phyloP scores from a whole-genome alignment of 2,888 invertebrate genomes.

The Lycaena phlaeas region DNA sequence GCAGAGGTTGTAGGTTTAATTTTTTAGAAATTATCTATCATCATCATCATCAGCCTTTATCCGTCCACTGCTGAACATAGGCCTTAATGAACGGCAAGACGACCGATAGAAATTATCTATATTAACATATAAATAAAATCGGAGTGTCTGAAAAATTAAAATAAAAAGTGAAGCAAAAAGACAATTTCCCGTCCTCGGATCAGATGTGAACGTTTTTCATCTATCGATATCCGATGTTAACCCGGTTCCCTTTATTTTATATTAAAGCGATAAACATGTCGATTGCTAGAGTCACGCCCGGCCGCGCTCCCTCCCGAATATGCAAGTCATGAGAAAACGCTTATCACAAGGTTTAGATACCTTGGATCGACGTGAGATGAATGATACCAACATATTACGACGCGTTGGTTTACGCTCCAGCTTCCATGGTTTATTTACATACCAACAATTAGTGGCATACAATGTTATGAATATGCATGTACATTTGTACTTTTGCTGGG shows the following conservation, averaged over 20 bases:
- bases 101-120: no score
- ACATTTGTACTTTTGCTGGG: no score
- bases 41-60: no score
- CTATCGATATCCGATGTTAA: slow-evolving; percentile 48
- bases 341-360: slow-evolving; percentile 60
- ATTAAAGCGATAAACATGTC: slow-evolving; percentile 73
- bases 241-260: slow-evolving; percentile 64
- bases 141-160: no score
- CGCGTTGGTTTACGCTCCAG: slow-evolving; percentile 29
- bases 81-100: no score
- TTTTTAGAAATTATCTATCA: no score
- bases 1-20: no score
- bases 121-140: no score
- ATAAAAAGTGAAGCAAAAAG: no score
- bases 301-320: slow-evolving; percentile 58
- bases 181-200: slow-evolving; percentile 52
- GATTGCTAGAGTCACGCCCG: slow-evolving; percentile 63
- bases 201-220: slow-evolving; percentile 53
- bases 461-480: background rate
- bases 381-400: slow-evolving; percentile 60
- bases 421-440: slow-evolving; percentile 18
- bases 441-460: slow-evolving; percentile 7
- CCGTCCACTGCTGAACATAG: no score
- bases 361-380: slow-evolving; percentile 53
- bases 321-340: slow-evolving; percentile 72